Conservation (phyloP, 2,797 vertebrate genomes). For the Ctenopoma multispine region DNA sequence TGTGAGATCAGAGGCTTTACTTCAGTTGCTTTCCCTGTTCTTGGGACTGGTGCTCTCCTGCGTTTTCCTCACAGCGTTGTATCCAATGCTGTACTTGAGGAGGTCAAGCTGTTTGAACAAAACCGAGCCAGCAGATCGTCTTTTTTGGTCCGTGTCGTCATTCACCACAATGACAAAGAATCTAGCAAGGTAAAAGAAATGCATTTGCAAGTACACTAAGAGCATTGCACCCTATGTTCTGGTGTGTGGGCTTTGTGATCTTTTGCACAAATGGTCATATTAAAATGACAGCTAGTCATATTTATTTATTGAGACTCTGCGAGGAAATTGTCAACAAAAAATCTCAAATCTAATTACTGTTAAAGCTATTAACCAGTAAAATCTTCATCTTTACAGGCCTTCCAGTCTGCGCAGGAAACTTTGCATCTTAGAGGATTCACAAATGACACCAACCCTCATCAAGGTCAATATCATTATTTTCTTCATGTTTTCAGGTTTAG, state of each 20-base stretch:
- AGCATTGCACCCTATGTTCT: no score
- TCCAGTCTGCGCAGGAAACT: slow-evolving; percentile 56
- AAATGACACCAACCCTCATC: slow-evolving; percentile 41
- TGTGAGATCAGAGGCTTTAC: slow-evolving; percentile 53
- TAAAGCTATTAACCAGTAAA: neutral
- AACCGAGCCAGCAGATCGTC: slow-evolving; percentile 2
- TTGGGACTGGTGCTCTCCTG: slow-evolving; percentile 68
- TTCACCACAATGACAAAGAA: slow-evolving; percentile 67
- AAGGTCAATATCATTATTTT: slow-evolving; percentile 52
- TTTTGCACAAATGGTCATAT: neutral
- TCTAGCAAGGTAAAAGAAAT: slow-evolving; percentile 64
- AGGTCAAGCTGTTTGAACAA: slow-evolving; percentile 53
- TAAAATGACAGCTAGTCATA: no score
- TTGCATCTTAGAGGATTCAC: slow-evolving; percentile 66
- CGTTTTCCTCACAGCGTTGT: slow-evolving; percentile 59
- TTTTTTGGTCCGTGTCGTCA: slow-evolving; percentile 61
- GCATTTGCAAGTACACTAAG: neutral
- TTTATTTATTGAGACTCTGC: no score
- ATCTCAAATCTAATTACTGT: neutral
- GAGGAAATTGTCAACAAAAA: neutral
- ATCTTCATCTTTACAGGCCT: slow-evolving; percentile 54
- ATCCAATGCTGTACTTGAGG: slow-evolving; percentile 61
- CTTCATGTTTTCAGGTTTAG: neutral
- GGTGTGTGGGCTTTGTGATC: neutral
- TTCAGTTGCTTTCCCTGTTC: slow-evolving; percentile 73